These are phyloP conservation scores for Numenius arquata DNA, from an alignment of 2,113 vertebrate genomes.

Conservation along the genomic window DNA sequence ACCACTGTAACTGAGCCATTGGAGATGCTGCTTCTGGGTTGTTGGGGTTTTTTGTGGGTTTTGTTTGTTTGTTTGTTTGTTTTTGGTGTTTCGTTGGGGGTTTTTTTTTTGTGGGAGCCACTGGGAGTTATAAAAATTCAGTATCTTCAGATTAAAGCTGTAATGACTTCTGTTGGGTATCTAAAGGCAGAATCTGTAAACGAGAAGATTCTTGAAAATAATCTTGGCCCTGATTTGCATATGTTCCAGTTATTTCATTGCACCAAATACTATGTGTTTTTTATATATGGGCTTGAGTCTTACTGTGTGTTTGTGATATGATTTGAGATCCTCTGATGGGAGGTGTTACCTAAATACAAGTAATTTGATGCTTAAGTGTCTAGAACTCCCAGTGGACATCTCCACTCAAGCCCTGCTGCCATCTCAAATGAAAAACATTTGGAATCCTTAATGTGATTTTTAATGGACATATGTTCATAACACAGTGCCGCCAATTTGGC, in stretches of 20 bases:
- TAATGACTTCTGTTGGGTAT: neutral
- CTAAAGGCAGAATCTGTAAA: slow-evolving; percentile 14
- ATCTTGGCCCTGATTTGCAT: slow-evolving; percentile 1
- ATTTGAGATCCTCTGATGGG: slow-evolving; percentile 45
- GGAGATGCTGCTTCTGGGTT: neutral
- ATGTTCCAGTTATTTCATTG: slow-evolving; percentile 32
- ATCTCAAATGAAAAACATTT: slow-evolving; percentile 66
- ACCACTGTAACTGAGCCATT: neutral
- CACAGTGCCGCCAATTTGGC: slow-evolving; percentile 60
- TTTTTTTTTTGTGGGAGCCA: neutral
- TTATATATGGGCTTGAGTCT: slow-evolving; percentile 5
- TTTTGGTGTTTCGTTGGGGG: neutral
- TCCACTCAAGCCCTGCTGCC: slow-evolving; percentile 49
- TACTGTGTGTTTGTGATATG: slow-evolving; percentile 30
- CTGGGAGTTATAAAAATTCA: neutral
- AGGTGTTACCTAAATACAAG: slow-evolving; percentile 64
- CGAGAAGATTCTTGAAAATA: neutral
- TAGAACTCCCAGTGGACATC: slow-evolving; percentile 59
- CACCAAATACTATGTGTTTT: neutral
- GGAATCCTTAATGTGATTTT: slow-evolving; percentile 64
- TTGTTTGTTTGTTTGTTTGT: too few species aligned
- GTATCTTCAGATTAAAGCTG: neutral
- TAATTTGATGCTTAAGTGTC: slow-evolving; percentile 44
- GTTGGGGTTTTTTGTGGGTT: neutral
- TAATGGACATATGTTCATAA: slow-evolving; percentile 67